Percentiles rank a stretch among this genome's conserved stretches.
Evolutionary conservation across 2,113 vertebrate species (phyloP).

Genomic region (Drymodes brunneopygia): DNA sequence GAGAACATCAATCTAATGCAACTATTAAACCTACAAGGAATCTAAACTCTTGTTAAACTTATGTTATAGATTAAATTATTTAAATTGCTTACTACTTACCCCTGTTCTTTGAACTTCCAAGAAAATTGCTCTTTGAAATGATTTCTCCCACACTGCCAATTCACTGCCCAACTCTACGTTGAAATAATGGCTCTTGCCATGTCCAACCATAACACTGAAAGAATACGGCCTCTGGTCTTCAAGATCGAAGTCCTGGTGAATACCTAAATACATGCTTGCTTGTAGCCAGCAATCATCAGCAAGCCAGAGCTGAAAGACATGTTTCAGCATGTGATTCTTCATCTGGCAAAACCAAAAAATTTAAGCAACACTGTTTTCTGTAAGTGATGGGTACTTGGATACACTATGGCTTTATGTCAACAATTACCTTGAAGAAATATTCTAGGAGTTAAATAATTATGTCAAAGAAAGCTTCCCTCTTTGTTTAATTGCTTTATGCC

Average conservation of each 20-base stretch:
- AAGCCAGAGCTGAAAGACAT: slow-evolving; percentile 84
- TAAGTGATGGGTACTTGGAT: neutral
- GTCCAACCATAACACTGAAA: slow-evolving; percentile 86
- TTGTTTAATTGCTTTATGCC: neutral
- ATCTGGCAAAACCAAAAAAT: neutral
- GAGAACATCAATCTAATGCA: neutral
- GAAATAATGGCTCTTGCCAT: slow-evolving; percentile 86
- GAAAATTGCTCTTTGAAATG: slow-evolving; percentile 91
- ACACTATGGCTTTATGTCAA: neutral
- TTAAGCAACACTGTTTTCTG: neutral
- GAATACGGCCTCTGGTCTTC: slow-evolving; percentile 82
- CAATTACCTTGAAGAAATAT: neutral
- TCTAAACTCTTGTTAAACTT: neutral
- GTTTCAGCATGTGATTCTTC: slow-evolving; percentile 27
- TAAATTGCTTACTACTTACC: slow-evolving; percentile 73
- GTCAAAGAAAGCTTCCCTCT: neutral
- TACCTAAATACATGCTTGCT: slow-evolving; percentile 82
- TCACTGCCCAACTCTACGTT: slow-evolving; percentile 85
- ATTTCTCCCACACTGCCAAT: slow-evolving; percentile 86
- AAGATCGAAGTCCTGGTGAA: slow-evolving; percentile 81
- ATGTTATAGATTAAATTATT: neutral
- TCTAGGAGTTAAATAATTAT: neutral
- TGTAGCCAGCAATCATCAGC: slow-evolving; percentile 88
- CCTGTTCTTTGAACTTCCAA: slow-evolving; percentile 87
- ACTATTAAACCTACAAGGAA: neutral